Percentiles rank a stretch among this genome's conserved stretches.
These are phyloP conservation scores for Drosophila ogumai DNA, from an alignment of 1,140 invertebrate species.

Conservation along the genomic window DNA sequence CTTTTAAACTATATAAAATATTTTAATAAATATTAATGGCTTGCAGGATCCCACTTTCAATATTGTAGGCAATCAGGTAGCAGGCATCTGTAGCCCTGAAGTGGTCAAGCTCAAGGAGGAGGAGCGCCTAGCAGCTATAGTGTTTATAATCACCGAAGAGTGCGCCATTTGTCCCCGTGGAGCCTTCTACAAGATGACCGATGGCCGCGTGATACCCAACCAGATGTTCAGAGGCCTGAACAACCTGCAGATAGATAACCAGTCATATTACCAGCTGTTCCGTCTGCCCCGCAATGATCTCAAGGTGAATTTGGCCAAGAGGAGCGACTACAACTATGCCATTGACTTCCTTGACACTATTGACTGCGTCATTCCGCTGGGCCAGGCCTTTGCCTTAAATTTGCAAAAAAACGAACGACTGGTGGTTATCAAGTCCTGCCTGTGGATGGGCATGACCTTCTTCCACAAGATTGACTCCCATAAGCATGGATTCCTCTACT, in stretches of 20 bases:
- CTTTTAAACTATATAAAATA: neutral
- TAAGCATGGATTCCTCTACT: constrained; percentile 89
- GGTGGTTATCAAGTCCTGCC: constrained; percentile 88
- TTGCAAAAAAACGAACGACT: constrained; percentile 86
- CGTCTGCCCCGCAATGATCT: constrained; percentile 88
- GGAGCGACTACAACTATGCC: constrained; percentile 91
- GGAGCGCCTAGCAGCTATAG: constrained; percentile 89
- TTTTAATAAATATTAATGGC: neutral
- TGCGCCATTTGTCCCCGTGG: constrained; percentile 90
- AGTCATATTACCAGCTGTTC: constrained; percentile 89
- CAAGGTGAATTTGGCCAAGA: constrained; percentile 89
- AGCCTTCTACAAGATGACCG: constrained; percentile 88
- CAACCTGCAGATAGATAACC: constrained; percentile 86
- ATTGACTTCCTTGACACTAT: constrained; percentile 91
- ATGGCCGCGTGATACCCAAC: constrained; percentile 89
- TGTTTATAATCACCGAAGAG: constrained; percentile 89
- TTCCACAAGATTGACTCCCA: constrained; percentile 89
- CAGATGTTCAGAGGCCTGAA: constrained; percentile 88
- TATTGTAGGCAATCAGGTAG: constrained; percentile 85
- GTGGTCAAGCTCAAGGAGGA: constrained; percentile 90
- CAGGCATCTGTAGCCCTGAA: constrained; percentile 85
- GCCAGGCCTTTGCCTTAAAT: constrained; percentile 84
- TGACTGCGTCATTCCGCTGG: constrained; percentile 84
- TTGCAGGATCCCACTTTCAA: constrained; percentile 78
- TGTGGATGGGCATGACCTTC: constrained; percentile 91